Evolutionary conservation across 2,888 invertebrate species (phyloP).

Genomic region (Pseudolycoriella hygida): DNA sequence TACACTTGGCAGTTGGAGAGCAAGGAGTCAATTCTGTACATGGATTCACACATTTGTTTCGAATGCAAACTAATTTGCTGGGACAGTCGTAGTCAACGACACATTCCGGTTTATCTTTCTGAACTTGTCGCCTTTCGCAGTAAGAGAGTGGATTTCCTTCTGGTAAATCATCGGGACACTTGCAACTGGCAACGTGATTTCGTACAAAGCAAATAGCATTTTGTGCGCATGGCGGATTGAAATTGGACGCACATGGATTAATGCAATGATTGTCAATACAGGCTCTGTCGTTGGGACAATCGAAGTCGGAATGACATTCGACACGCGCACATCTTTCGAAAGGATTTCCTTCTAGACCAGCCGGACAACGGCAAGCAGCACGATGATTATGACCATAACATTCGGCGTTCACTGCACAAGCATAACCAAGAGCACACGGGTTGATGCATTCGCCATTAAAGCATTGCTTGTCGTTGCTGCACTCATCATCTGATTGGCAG

Average conservation of each 20-base stretch:
- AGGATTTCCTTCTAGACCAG: constrained; percentile 63
- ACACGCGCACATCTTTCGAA: constrained; percentile 56
- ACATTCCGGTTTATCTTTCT: constrained; percentile 47
- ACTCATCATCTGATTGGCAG: constrained; percentile 68
- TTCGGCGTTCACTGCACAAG: constrained; percentile 69
- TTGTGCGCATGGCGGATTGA: constrained; percentile 54
- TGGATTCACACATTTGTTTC: constrained; percentile 59
- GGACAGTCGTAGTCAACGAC: constrained; percentile 63
- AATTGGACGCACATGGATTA: constrained; percentile 52
- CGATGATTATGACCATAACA: constrained; percentile 68
- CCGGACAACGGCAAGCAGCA: constrained; percentile 61
- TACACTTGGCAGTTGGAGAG: constrained; percentile 53
- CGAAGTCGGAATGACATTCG: constrained; percentile 62
- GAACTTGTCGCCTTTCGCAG: constrained; percentile 38
- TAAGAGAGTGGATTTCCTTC: constrained; percentile 64
- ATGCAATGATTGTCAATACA: constrained; percentile 57
- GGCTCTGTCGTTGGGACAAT: constrained; percentile 58
- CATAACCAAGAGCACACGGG: constrained; percentile 61
- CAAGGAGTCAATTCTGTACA: constrained; percentile 63
- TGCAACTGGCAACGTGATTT: constrained; percentile 65
- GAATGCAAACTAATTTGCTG: constrained; percentile 62
- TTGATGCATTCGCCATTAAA: constrained; percentile 66
- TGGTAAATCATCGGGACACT: constrained; percentile 63
- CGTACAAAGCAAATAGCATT: constrained; percentile 67
- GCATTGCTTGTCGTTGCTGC: constrained; percentile 62